Base-by-base conservation (phyloP, 2,113 vertebrate genomes). In the Spea multiplicata region DNA sequence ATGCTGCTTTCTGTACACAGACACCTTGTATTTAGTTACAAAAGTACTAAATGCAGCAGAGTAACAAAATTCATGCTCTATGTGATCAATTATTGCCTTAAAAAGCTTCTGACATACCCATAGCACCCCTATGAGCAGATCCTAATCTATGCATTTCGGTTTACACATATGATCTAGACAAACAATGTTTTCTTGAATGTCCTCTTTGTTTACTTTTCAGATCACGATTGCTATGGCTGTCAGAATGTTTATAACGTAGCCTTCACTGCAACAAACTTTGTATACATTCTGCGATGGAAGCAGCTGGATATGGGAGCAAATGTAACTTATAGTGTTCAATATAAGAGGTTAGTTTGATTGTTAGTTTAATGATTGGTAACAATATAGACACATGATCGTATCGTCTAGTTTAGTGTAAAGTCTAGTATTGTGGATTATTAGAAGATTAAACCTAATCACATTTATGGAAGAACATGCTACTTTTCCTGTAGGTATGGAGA, bases 401-500 rank as follows among this genome's bases (percentile, higher is more conserved):
- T 53, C 10, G 50, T 10, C 6, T 8, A 3, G 10, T 8, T 1
- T 10, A 3, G 6, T 53, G 6, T 10, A 53, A 8, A 53, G 6
- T 53, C 50, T 53, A 8, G 50, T 53, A 53, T 53, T 2, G 6
- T 53, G 10, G 6, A 53, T 8, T 8, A n/a, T 12, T 61, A 61
- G 14, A 10, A 61, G 14, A n/a, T 5, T 13, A 61, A 61, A 13
- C 14, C 5, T 5, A 5, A n/a, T n/a, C 59, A 14, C 5, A 5
- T 61, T 61, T 61, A 13, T n/a, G 9, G 14, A 13, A 61, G 14
- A 10, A 4, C 8, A 61, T 61, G 59, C 14, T 3, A 61, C 8
- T 61, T 61, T n/a, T 64, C 10, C 69, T 8, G 2, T 84, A 93
- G 92, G 77, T 93, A 93, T 0, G 92, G 92, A 64, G 83, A 89